A percentile compares a stretch with the other conserved stretches of the same genome.
Evolutionary conservation across 2,888 invertebrate genomes (phyloP).

Genomic region (Hirtodrosophila confusa): DNA sequence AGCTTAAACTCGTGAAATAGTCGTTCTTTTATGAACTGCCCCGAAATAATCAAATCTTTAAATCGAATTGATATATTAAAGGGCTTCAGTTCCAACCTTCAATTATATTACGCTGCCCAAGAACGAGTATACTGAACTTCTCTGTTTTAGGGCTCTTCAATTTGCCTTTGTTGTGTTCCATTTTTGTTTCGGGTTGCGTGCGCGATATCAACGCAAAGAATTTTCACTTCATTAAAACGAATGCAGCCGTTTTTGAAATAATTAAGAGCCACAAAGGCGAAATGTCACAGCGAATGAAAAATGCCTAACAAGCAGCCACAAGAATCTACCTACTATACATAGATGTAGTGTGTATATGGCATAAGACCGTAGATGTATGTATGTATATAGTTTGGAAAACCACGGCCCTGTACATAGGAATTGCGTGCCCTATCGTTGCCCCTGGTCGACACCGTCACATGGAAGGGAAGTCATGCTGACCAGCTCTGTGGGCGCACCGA

Average conservation of each 20-base stretch:
- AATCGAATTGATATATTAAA: constrained; percentile 34
- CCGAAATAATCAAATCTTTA: constrained; percentile 4
- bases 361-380: constrained; percentile 4
- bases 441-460: constrained; percentile 25
- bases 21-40: not conserved
- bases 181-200: constrained; percentile 72
- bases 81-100: constrained; percentile 29
- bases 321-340: constrained; percentile 43
- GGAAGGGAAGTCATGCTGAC: constrained; percentile 68
- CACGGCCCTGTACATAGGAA: constrained; percentile 46
- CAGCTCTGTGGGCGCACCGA: constrained; percentile 52
- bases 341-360: constrained; percentile 11
- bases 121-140: constrained; percentile 2
- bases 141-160: constrained; percentile 19
- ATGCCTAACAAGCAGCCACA: constrained; percentile 70
- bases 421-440: constrained; percentile 46
- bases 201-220: constrained; percentile 79
- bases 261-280: constrained; percentile 78
- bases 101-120: constrained; percentile 30
- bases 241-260: constrained; percentile 80
- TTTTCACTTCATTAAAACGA: constrained; percentile 83
- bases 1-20: too few species aligned
- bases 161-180: constrained; percentile 35
- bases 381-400: constrained; percentile 25
- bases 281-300: constrained; percentile 77